These are phyloP conservation scores for Synanthedon myopaeformis DNA, from an alignment of 2,888 invertebrate species.

Conservation along the genomic window DNA sequence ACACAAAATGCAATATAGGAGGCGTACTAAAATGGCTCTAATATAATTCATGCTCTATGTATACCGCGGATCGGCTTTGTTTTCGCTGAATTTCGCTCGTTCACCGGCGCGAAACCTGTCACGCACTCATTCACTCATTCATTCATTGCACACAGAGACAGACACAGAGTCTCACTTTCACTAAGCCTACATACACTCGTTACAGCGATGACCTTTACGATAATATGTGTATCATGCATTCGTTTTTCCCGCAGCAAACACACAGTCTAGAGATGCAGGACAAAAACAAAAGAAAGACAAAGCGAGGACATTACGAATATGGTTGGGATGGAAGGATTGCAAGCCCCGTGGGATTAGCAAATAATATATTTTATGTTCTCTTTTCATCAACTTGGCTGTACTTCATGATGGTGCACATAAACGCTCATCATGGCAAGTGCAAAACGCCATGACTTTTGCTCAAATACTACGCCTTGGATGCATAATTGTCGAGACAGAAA, in stretches of 20 bases:
- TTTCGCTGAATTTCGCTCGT: slow-evolving; percentile 67
- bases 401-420: slow-evolving; percentile 23
- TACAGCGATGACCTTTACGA: background rate
- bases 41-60: slow-evolving; percentile 45
- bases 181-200: background rate
- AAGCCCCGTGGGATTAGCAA: slow-evolving; percentile 52
- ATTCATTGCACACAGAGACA: slow-evolving; percentile 44
- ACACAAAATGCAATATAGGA: slow-evolving; percentile 50
- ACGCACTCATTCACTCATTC: slow-evolving; percentile 29
- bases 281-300: slow-evolving; percentile 27
- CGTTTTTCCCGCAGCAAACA: slow-evolving; percentile 28
- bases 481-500: background rate
- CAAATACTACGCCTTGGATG: slow-evolving; percentile 19
- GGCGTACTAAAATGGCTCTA: slow-evolving; percentile 49
- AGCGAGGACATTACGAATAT: slow-evolving; percentile 19
- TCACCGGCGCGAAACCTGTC: slow-evolving; percentile 32
- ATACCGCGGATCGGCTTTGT: slow-evolving; percentile 27
- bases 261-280: slow-evolving; percentile 38
- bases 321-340: slow-evolving; percentile 27
- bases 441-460: slow-evolving; percentile 5
- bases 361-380: slow-evolving; percentile 22
- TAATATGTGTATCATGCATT: background rate
- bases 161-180: slow-evolving; percentile 8
- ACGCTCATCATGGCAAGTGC: slow-evolving; percentile 3
- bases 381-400: slow-evolving; percentile 56